Conservation (phyloP, 2,113 vertebrate genomes). For the Mustela nigripes region DNA sequence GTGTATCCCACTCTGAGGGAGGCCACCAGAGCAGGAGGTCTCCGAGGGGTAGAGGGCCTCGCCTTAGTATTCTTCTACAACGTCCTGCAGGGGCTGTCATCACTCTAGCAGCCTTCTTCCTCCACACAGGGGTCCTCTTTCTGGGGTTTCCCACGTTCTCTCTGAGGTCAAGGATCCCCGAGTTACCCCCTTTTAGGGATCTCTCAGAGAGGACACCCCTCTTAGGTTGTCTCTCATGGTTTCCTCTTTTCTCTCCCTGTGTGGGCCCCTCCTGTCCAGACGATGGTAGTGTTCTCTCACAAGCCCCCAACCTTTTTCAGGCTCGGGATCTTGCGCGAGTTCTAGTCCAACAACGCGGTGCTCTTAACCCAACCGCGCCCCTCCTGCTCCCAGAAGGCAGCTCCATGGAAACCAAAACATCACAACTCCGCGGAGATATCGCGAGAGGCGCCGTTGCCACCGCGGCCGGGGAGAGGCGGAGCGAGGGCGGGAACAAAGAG, state of each 20-base stretch:
- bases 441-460: conserved; percentile 58
- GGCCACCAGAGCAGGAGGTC: neutral
- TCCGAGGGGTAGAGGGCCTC: neutral
- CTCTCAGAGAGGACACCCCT: neutral
- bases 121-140: neutral
- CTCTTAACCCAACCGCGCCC: neutral
- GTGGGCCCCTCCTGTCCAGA: too few relatives aligned
- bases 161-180: neutral
- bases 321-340: accelerated
- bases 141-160: neutral
- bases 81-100: neutral
- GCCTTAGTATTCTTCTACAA: neutral
- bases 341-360: neutral
- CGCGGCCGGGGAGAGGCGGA: neutral
- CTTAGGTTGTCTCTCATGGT: neutral
- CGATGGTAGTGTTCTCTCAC: neutral
- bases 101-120: neutral
- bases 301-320: neutral
- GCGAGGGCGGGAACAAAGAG: conserved; percentile 39
- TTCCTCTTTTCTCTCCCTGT: neutral
- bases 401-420: conserved; percentile 71
- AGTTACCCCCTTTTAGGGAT: neutral
- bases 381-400: accelerated
- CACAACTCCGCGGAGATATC: conserved; percentile 55
- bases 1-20: neutral